Conservation (phyloP, 1,140 invertebrate species). For the Drosophila paulistorum region DNA sequence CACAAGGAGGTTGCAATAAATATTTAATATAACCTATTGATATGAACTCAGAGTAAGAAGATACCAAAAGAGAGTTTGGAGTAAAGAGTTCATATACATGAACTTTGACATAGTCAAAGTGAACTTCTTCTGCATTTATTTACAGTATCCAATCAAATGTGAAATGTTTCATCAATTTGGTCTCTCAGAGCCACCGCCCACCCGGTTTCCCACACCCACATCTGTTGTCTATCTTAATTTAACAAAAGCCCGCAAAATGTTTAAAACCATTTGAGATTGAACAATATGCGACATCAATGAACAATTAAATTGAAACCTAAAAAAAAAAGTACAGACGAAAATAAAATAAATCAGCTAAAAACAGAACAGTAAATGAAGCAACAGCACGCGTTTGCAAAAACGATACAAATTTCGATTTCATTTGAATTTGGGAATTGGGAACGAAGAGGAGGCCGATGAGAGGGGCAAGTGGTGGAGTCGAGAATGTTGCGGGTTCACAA, state of each 20-base stretch:
- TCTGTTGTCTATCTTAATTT: slow-evolving; percentile 43
- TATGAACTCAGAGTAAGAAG: too few species aligned
- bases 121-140: neutral
- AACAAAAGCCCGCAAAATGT: slow-evolving; percentile 22
- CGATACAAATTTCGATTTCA: slow-evolving; percentile 25
- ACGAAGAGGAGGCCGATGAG: neutral
- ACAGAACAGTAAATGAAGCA: slow-evolving; percentile 17
- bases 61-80: too few species aligned
- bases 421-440: neutral
- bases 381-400: slow-evolving; percentile 42
- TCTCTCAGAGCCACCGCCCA: neutral
- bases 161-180: slow-evolving; percentile 3
- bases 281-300: slow-evolving; percentile 43
- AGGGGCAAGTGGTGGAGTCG: neutral
- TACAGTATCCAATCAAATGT: slow-evolving; percentile 8
- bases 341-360: slow-evolving; percentile 38
- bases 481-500: neutral
- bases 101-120: too few species aligned
- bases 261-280: slow-evolving; percentile 29
- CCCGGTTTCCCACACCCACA: neutral
- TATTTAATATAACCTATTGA: too few species aligned
- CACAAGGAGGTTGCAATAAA: too few species aligned
- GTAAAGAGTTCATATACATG: too few species aligned
- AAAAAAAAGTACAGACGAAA: slow-evolving; percentile 9
- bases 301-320: slow-evolving; percentile 39